Evolutionary conservation across 2,888 invertebrate species (phyloP).

Genomic region (Nephrotoma appendiculata): DNA sequence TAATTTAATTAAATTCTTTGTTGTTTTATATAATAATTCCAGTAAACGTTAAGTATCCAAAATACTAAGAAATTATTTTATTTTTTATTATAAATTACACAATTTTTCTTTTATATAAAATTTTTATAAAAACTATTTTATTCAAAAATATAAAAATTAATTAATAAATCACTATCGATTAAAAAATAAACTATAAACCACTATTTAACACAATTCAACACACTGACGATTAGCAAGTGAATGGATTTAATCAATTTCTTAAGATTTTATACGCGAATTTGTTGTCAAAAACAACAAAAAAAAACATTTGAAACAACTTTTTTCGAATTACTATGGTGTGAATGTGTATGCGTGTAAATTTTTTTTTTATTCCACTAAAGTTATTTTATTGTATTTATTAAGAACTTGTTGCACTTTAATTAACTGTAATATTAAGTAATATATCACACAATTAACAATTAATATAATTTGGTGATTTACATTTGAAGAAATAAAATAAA

Average conservation of each 20-base stretch:
- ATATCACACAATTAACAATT: neutral
- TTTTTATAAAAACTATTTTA: neutral
- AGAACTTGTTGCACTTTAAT: neutral
- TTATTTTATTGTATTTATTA: neutral
- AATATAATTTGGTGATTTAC: neutral
- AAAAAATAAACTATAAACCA: neutral
- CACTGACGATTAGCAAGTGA: slow-evolving; percentile 1
- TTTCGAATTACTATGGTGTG: neutral
- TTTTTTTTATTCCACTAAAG: neutral
- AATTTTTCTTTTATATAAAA: neutral
- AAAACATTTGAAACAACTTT: neutral
- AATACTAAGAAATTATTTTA: neutral
- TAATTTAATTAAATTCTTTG: neutral
- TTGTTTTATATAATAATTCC: neutral
- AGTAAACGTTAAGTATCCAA: neutral
- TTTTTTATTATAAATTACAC: neutral
- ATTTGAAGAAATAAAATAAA: neutral
- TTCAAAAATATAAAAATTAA: neutral
- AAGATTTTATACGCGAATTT: slow-evolving; percentile 1
- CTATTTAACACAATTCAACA: neutral
- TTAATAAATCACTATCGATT: neutral
- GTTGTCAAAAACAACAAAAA: neutral
- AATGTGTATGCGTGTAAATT: neutral
- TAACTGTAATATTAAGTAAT: neutral
- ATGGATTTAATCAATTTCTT: neutral